Evolutionary conservation across 2,113 vertebrate species (phyloP).

Genomic region (Progne subis): DNA sequence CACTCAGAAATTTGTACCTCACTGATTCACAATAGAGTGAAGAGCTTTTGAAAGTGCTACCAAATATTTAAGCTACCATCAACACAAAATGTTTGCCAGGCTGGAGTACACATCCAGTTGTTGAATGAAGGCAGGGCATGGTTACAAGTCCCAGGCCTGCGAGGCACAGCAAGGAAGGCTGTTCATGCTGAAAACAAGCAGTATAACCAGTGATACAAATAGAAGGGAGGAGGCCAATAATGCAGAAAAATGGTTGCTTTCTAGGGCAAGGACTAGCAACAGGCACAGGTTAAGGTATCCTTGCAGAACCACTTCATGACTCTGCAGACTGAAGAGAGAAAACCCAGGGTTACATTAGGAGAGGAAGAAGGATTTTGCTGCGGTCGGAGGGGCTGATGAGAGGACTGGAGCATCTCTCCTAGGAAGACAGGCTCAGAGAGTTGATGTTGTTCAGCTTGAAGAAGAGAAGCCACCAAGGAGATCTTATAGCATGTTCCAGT

Average conservation of each 20-base stretch:
- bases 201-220: not conserved
- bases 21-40: not conserved
- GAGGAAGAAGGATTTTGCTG: not conserved
- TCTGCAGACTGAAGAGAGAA: not conserved
- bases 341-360: not conserved
- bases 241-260: not conserved
- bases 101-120: not conserved
- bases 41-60: not conserved
- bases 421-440: not conserved
- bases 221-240: not conserved
- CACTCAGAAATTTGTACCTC: not conserved
- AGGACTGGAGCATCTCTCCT: not conserved
- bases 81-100: rapidly evolving
- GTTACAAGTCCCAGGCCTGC: not conserved
- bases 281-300: not conserved
- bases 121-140: not conserved
- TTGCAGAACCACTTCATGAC: not conserved
- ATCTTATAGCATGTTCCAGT: not conserved
- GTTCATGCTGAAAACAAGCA: not conserved
- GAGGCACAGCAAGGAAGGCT: not conserved
- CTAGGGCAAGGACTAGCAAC: not conserved
- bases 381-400: rapidly evolving
- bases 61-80: not conserved
- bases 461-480: not conserved
- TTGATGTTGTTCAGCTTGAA: not conserved